Base-by-base conservation (phyloP, 2,113 vertebrate genomes). In the Oophaga pumilio region DNA sequence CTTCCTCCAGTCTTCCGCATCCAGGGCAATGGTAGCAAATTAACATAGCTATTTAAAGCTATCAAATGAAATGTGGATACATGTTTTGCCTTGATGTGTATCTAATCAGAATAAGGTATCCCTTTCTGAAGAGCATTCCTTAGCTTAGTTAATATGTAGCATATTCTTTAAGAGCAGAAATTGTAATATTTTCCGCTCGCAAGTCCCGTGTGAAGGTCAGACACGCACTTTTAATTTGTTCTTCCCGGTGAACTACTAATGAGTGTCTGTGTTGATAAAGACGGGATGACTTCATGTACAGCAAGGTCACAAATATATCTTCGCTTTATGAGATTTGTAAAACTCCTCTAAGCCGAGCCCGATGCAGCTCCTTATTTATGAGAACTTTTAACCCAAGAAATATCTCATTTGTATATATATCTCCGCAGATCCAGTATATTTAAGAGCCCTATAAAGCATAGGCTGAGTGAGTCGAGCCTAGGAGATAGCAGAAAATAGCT, bases 401-500 rank as follows among this genome's bases (percentile, higher is more conserved):
- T 82, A 79, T 66, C 26, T 92, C 26, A 86, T 93, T 91, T 94
- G 53, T 93, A 90, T 90, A 92, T 33, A 92, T 33, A 90, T 90
- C 59, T 89, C 66, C 69, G 82, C 89, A 91, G 91, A 89, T 57
- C 91, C 76, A 89, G 77, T 92, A 87, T 87, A 86, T 88, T 87
- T 89, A 91, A 92, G 13, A 12, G 17, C 73, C 83, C 91, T 76
- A 10, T 4, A 91, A 91, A 91, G 78, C 56, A 73, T 20, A 87
- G 87, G 43, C 10, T 24, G 89, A 28, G 53, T 50, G 22, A 90
- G 73, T 86, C 43, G 91, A 92, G 85, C 82, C 74, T 90, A 91
- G 89, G 90, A 91, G 92, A 91, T 86, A 91, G 90, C 87, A 88
- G 20, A 88, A 91, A 93, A n/a, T 50, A 92, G 6, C 73, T 86